Evolutionary conservation across 2,797 vertebrate genomes (phyloP), one percentile per base, ranked within the genome.

Genomic region (Acanthiza pusilla): DNA sequence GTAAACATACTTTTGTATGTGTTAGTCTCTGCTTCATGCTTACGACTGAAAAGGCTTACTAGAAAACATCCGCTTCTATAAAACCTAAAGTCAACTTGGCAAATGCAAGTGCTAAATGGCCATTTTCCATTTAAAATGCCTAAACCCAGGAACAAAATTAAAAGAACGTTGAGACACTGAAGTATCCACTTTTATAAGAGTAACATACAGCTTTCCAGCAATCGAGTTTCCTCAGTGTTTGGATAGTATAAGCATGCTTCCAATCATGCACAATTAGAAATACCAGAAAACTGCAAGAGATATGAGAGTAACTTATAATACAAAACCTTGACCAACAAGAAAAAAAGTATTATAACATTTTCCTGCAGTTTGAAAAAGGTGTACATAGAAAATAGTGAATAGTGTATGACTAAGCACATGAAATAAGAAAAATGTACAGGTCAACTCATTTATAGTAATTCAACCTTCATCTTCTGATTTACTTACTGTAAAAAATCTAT

Each of bases 361-460:
- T 94, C 83, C 50, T 93, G 66, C 68, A 89, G 79, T 94, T 95
- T 96, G 53, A 92, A 93, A 94, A 96, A 94, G 84, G 77, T 89
- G 43, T 86, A 91, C 71, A 86, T 91, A 89, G 94, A 97, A 95
- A 97, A 93, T 82, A 95, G 89, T 22, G 68, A 96, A 97, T 80
- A 66, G 62, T 95, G 92, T 80, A 97, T 97, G 97, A 98, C 97
- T 97, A 97, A 98, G 97, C 96, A 97, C 93, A 91, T 53, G 94
- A 97, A 98, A 96, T 87, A 97, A 98, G 97, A 98, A 98, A 98
- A 98, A 98, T 97, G 97, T 97, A 96, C 92, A 97, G 97, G 97
- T 97, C 97, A 97, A 97, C 97, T 97, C 97, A 97, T 98, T 98
- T 98, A 97, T 97, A 98, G 96, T 97, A 97, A 98, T 97, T 97